phyloP scores from a whole-genome alignment of 1,140 invertebrate genomes.

The Ceratina australensis region DNA sequence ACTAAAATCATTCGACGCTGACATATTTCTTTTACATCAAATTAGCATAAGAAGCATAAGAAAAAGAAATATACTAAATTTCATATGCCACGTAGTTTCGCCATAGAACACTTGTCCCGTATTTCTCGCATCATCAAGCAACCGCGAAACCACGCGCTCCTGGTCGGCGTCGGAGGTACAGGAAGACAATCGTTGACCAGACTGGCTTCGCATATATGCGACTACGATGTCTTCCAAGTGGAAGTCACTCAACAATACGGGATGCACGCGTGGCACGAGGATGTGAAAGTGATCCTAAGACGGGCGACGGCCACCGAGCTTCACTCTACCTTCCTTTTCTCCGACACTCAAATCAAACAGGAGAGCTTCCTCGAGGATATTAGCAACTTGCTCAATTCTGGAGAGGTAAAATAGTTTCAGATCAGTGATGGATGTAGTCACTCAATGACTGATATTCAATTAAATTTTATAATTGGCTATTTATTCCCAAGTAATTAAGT shows the following conservation, averaged over 20 bases:
- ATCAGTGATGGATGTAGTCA: too few relatives aligned
- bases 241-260: constrained; percentile 95
- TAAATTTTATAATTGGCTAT: too few relatives aligned
- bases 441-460: too few relatives aligned
- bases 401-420: too few relatives aligned
- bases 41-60: too few relatives aligned
- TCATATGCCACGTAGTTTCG: constrained; percentile 84
- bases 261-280: constrained; percentile 92
- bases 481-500: too few relatives aligned
- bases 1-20: too few relatives aligned
- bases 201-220: constrained; percentile 94
- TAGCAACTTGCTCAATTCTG: constrained; percentile 95
- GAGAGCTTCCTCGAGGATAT: constrained; percentile 96
- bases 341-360: constrained; percentile 95
- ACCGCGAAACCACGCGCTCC: constrained; percentile 90
- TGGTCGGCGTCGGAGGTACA: constrained; percentile 95
- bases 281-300: constrained; percentile 90
- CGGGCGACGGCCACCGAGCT: constrained; percentile 91
- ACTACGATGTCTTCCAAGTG: constrained; percentile 95
- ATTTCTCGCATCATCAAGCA: constrained; percentile 95
- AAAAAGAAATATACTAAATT: too few relatives aligned
- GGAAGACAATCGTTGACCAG: constrained; percentile 94
- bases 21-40: too few relatives aligned
- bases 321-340: constrained; percentile 95
- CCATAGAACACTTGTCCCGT: constrained; percentile 95